Conservation (phyloP, 2,888 invertebrate genomes). For the Blastobasis adustella region DNA sequence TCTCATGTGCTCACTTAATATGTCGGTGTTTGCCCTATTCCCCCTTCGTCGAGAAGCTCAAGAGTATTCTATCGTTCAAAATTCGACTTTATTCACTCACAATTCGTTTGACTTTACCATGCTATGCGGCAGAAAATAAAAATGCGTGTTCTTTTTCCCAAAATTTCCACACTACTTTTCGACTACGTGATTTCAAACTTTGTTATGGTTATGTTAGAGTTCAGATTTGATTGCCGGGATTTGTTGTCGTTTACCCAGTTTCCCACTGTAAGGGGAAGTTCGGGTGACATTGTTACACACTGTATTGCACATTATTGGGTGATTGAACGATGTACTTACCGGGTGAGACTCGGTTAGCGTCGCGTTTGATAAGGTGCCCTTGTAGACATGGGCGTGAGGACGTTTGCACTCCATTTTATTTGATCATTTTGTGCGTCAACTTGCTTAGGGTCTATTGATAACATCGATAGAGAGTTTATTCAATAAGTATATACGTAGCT, state of each 20-base stretch:
- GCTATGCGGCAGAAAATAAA: constrained; percentile 28
- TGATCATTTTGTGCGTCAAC: constrained; percentile 17
- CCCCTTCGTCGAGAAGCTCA: constrained; percentile 31
- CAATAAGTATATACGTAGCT: too few relatives aligned
- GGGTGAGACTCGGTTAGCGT: constrained; percentile 34
- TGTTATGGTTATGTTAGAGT: neutral
- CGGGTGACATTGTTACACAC: constrained; percentile 69
- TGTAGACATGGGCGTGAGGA: constrained; percentile 30
- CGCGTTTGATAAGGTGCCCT: constrained; percentile 67
- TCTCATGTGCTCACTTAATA: constrained; percentile 75
- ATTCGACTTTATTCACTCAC: constrained; percentile 1
- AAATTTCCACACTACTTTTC: constrained; percentile 20
- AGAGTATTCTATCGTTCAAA: constrained; percentile 25
- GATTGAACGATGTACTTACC: constrained; percentile 69
- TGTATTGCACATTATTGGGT: constrained; percentile 74
- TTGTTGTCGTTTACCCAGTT: constrained; percentile 20
- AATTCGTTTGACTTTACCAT: constrained; percentile 12
- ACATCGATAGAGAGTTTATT: too few relatives aligned
- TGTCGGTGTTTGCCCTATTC: constrained; percentile 69
- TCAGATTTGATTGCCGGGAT: constrained; percentile 13
- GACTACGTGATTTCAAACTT: neutral
- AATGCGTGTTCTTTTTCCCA: constrained; percentile 47
- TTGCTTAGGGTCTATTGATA: neutral
- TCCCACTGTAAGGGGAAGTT: constrained; percentile 37
- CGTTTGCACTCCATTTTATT: constrained; percentile 25